Evolutionary conservation across 2,797 vertebrate genomes (phyloP).

Genomic region (Poecilia wingei): DNA sequence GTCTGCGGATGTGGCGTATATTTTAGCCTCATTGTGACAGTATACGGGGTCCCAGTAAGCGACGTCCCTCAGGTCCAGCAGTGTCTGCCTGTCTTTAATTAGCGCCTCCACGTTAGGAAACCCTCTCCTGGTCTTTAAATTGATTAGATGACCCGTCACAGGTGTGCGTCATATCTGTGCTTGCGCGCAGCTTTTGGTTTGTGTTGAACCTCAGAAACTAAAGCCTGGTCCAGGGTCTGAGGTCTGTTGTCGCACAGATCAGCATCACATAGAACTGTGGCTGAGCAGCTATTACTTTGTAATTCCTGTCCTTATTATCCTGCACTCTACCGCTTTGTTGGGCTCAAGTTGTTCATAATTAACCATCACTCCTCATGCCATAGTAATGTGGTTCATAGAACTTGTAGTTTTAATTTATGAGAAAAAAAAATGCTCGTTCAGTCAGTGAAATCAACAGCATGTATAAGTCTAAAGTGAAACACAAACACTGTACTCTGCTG

Average conservation of each 20-base stretch:
- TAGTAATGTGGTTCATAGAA: background rate
- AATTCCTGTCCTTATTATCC: slow-evolving; percentile 13
- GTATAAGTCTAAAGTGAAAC: background rate
- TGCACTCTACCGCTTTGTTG: slow-evolving; percentile 14
- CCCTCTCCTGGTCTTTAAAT: background rate
- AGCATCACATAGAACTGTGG: slow-evolving; percentile 27
- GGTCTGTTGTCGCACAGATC: slow-evolving; percentile 12
- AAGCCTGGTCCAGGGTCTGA: slow-evolving; percentile 17
- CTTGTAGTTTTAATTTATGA: background rate
- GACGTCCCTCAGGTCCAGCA: slow-evolving; percentile 4
- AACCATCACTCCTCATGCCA: background rate
- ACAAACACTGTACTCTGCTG: background rate
- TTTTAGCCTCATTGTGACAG: slow-evolving; percentile 22
- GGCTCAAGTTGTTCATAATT: slow-evolving; percentile 46
- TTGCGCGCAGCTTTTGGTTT: slow-evolving; percentile 43
- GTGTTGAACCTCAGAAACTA: slow-evolving; percentile 8
- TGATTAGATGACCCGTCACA: slow-evolving; percentile 64
- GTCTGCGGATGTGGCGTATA: slow-evolving; percentile 49
- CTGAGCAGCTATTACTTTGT: slow-evolving; percentile 10
- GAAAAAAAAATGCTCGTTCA: background rate
- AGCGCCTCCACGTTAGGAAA: background rate
- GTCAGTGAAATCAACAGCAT: background rate
- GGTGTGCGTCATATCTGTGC: slow-evolving; percentile 73
- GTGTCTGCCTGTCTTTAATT: background rate
- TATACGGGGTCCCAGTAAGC: slow-evolving; percentile 31